Base-by-base conservation (phyloP, 2,113 vertebrate genomes). In the Xerus inauris region DNA sequence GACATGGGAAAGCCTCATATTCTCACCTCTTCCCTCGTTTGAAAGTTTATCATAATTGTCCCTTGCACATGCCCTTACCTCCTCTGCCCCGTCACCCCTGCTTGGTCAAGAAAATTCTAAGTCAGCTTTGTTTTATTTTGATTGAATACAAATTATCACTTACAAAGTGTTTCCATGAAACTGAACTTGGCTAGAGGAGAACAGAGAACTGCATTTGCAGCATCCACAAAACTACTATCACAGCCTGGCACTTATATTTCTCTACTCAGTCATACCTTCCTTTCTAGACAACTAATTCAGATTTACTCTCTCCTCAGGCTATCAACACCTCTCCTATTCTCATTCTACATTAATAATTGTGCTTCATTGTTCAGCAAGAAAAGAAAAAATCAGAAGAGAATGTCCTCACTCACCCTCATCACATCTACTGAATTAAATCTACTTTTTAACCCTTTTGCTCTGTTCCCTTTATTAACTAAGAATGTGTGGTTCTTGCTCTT, bases 151-250 rank as follows among this genome's bases (percentile, higher is more conserved):
- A 75, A 45, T 38, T 73, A 20, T 57, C 30, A 79, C 32, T 84
- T 49, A 89, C 30, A 45, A 57, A 28, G 30, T 35, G 22, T 77
- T 83, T 77, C 13, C 7, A 24, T 71, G 45, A 51, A 84, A 20
- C 79, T 28, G 45, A 62, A 45, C 54, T 19, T 45, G 49, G 1
- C 49, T 24, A 45, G n/a, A 54, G 28, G 35, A 40, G 83, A 79
- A 30, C 2, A 54, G 3, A 49, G 13, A 91, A 30, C 0, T 49
- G 28, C 42, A 49, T 51, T 12, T 13, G 2, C 35, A n/a, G 11
- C 0, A 2, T 28, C 35, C 42, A 51, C 13, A 14, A 8, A 30
- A 42, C 7, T 7, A 30, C 1, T n/a, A 8, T 84, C 19, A 35
- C 28, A 42, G 42, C 30, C 51, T 76, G 22, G 8, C 22, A 75